phyloP scores from a whole-genome alignment of 2,113 vertebrate genomes.

The Epinephelus cyanopodus region DNA sequence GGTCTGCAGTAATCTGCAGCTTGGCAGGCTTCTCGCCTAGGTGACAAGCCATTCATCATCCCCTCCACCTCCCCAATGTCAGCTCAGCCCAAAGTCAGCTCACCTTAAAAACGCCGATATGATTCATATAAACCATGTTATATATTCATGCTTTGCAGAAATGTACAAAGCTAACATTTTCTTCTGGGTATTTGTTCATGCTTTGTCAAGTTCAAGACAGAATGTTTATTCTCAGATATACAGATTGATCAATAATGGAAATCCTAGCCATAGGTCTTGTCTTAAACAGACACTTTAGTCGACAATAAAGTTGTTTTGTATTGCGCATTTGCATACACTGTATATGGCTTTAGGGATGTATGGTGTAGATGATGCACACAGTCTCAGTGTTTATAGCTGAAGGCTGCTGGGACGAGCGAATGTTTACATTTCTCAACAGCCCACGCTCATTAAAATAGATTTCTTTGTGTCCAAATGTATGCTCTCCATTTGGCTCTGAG shows the following conservation, averaged over 20 bases:
- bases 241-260: neutral
- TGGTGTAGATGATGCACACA: neutral
- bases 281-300: neutral
- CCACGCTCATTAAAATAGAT: conserved; percentile 45
- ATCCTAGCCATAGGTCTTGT: neutral
- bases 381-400: conserved; percentile 14
- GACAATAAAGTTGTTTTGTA: neutral
- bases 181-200: neutral
- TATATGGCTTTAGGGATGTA: neutral
- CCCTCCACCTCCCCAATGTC: no score
- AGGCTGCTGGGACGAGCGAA: neutral
- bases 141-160: no score
- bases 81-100: no score
- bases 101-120: no score
- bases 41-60: no score
- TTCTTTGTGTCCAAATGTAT: conserved; percentile 28
- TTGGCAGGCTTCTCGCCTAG: no score
- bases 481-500: conserved; percentile 15
- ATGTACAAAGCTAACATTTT: no score
- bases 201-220: neutral
- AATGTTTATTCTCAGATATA: neutral
- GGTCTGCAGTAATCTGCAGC: no score
- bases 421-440: conserved; percentile 47
- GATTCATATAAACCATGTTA: no score
- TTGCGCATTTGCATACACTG: neutral